These are phyloP conservation scores for Meleagris gallopavo DNA, from an alignment of 2,113 vertebrate species.

Conservation along the genomic window DNA sequence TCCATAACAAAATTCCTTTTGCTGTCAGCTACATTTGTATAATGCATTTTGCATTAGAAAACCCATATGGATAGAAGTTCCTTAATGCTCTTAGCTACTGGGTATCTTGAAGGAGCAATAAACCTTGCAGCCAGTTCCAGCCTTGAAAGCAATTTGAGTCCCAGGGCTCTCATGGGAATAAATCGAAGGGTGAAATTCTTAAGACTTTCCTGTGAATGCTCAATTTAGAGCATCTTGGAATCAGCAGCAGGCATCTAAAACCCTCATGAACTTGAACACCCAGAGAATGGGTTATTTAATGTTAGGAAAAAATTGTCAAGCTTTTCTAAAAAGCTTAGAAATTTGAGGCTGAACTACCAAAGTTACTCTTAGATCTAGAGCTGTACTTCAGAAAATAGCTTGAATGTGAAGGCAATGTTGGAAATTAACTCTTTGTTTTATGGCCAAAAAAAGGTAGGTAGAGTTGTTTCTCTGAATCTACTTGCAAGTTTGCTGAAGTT, in stretches of 20 bases:
- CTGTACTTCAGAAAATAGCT: background rate
- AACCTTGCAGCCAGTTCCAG: background rate
- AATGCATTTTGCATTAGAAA: background rate
- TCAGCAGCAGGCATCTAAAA: background rate
- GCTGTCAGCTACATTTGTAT: background rate
- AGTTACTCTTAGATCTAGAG: background rate
- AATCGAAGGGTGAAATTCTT: conserved; percentile 4
- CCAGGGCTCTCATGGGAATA: background rate
- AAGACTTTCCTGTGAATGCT: conserved; percentile 4
- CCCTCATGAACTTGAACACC: background rate
- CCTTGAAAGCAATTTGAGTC: background rate
- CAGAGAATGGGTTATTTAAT: background rate
- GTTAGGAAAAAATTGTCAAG: background rate
- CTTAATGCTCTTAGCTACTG: background rate
- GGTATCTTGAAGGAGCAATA: background rate
- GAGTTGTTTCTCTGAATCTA: background rate
- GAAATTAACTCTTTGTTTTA: background rate
- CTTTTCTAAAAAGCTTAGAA: conserved; percentile 29
- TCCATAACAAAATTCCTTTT: background rate
- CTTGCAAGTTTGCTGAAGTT: background rate
- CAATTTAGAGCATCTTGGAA: background rate
- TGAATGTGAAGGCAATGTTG: background rate
- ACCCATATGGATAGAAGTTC: fast-evolving
- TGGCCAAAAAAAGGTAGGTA: background rate
- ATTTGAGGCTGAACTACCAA: background rate